phyloP scores from a whole-genome alignment of 1,140 invertebrate genomes.

The Manduca sexta region DNA sequence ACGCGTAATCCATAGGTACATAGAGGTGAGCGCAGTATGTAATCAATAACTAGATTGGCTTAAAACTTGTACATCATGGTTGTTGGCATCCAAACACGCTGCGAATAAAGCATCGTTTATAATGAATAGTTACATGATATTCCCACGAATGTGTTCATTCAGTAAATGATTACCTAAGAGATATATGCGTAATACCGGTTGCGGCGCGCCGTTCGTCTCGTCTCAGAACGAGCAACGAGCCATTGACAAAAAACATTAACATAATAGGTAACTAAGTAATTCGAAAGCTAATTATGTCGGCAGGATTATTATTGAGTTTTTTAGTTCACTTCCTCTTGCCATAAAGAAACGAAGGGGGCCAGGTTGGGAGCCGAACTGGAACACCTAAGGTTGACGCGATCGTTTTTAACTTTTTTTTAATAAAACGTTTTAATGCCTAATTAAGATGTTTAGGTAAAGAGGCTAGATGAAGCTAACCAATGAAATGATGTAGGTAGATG shows the following conservation, averaged over 20 bases:
- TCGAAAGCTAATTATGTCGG: too few species aligned
- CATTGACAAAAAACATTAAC: conserved; percentile 31
- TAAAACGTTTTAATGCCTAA: not conserved
- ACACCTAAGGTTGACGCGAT: too few species aligned
- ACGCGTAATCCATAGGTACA: too few species aligned
- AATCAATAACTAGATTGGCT: not conserved
- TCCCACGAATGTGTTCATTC: conserved; percentile 19
- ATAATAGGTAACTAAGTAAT: conserved; percentile 4
- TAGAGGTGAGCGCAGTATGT: too few species aligned
- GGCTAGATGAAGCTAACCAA: too few species aligned
- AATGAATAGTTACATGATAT: conserved; percentile 5
- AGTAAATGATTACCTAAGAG: conserved; percentile 18
- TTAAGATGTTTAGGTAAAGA: not conserved
- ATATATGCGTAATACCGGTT: conserved; percentile 26
- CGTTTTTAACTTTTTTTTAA: not conserved
- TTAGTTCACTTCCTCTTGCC: too few species aligned
- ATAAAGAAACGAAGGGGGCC: too few species aligned
- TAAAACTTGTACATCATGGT: not conserved
- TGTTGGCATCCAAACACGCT: too few species aligned
- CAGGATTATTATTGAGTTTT: too few species aligned
- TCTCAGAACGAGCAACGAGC: conserved; percentile 34
- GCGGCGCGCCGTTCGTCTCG: conserved; percentile 18
- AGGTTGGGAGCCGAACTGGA: too few species aligned
- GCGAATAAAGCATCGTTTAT: not conserved
- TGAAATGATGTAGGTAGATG: too few species aligned